A percentile compares a stretch with the other conserved stretches of the same genome.
Conservation (phyloP, 2,113 vertebrate genomes). For the Mohoua ochrocephala region DNA sequence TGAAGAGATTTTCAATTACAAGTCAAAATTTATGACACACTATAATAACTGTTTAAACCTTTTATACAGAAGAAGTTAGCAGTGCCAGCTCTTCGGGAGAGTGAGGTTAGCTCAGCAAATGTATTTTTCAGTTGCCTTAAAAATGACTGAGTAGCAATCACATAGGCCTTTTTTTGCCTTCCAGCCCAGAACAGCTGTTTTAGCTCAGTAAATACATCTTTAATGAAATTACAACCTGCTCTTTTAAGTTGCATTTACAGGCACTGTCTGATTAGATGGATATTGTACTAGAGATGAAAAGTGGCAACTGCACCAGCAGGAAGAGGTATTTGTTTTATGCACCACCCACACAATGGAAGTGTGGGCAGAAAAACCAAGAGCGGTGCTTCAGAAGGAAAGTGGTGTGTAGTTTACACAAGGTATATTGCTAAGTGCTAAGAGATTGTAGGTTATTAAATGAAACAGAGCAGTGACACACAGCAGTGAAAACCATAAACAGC, state of each 20-base stretch:
- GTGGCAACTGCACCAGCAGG: conserved; percentile 18
- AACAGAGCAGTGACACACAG: background rate
- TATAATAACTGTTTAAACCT: conserved; percentile 73
- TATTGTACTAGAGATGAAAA: conserved; percentile 46
- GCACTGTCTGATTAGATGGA: conserved; percentile 47
- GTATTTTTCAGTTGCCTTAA: conserved; percentile 46
- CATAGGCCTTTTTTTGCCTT: background rate
- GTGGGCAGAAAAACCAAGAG: background rate
- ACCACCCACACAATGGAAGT: background rate
- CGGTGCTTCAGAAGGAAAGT: background rate
- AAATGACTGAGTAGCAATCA: conserved; percentile 42
- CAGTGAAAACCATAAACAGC: background rate
- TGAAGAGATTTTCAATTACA: conserved; percentile 73
- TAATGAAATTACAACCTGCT: conserved; percentile 76
- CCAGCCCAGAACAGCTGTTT: conserved; percentile 61
- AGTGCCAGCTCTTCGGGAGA: conserved; percentile 59
- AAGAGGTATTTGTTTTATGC: background rate
- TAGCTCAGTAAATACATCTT: conserved; percentile 77
- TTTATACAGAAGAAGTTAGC: conserved; percentile 57
- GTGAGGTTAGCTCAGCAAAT: conserved; percentile 49
- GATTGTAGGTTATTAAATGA: background rate
- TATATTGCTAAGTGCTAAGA: background rate
- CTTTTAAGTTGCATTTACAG: conserved; percentile 35
- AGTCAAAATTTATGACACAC: conserved; percentile 73
- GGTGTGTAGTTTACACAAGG: background rate